Evolutionary conservation across 2,797 vertebrate species (phyloP).

Genomic region (Phrynocephalus vlangalii): DNA sequence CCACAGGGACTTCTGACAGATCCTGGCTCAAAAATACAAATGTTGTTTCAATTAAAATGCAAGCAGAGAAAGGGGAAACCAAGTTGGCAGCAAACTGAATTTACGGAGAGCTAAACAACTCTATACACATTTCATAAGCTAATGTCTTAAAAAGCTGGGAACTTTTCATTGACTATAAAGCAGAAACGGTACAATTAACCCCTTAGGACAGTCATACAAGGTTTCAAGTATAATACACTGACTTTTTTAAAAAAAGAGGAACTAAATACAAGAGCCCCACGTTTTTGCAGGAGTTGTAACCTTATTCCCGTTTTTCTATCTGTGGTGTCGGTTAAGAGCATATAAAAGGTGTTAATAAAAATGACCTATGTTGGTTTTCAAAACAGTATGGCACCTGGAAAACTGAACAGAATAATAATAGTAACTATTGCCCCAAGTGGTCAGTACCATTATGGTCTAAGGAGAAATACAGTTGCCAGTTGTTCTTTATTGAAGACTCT

Average conservation of each 20-base stretch:
- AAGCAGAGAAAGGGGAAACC: constrained; percentile 80
- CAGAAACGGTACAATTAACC: constrained; percentile 60
- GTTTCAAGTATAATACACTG: constrained; percentile 42
- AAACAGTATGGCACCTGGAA: constrained; percentile 35
- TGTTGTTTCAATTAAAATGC: constrained; percentile 89
- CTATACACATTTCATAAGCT: constrained; percentile 67
- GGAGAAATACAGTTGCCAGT: not conserved
- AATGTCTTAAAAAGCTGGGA: constrained; percentile 60
- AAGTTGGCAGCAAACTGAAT: constrained; percentile 79
- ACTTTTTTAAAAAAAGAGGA: constrained; percentile 32
- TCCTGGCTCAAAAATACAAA: constrained; percentile 86
- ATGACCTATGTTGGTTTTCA: constrained; percentile 32
- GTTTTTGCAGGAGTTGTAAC: constrained; percentile 40
- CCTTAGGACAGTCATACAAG: constrained; percentile 26
- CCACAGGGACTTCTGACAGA: constrained; percentile 88
- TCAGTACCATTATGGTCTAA: not conserved
- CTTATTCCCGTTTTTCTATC: constrained; percentile 49
- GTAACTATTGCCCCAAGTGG: constrained; percentile 16
- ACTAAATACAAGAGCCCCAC: constrained; percentile 7
- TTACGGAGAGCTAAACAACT: constrained; percentile 72
- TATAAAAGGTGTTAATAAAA: constrained; percentile 73
- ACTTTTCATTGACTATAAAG: constrained; percentile 59
- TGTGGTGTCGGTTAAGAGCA: constrained; percentile 65
- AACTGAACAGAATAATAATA: not conserved
- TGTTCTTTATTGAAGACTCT: not conserved